A percentile compares a stretch with the other conserved stretches of the same genome.
Evolutionary conservation across 2,888 invertebrate species (phyloP).

Genomic region (Portevinia maculata): DNA sequence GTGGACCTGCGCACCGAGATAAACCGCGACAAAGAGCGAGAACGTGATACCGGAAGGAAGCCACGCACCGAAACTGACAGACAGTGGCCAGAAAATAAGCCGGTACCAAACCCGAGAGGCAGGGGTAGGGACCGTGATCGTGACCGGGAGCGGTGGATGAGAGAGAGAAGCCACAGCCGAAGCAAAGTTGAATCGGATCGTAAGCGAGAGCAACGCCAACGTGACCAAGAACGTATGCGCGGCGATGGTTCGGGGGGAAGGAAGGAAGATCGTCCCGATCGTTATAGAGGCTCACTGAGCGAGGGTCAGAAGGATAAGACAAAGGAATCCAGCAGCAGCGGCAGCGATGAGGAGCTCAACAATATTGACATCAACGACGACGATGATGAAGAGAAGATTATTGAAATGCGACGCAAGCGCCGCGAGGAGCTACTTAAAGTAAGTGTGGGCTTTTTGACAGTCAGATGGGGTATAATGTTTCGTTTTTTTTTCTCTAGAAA

Average conservation of each 20-base stretch:
- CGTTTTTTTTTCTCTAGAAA: slow-evolving; percentile 75
- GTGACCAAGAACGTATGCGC: slow-evolving; percentile 78
- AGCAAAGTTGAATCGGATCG: slow-evolving; percentile 82
- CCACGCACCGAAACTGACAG: slow-evolving; percentile 41
- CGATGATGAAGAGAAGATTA: slow-evolving; percentile 96
- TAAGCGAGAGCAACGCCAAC: slow-evolving; percentile 79
- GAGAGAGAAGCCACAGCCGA: slow-evolving; percentile 81
- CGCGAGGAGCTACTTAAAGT: slow-evolving; percentile 94
- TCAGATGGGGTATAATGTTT: background rate
- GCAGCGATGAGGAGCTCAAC: slow-evolving; percentile 87
- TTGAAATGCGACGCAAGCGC: slow-evolving; percentile 93
- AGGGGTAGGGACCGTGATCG: slow-evolving; percentile 81
- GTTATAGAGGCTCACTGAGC: slow-evolving; percentile 88
- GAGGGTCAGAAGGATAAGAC: slow-evolving; percentile 90
- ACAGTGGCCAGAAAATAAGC: slow-evolving; percentile 57
- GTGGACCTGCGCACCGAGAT: slow-evolving; percentile 83
- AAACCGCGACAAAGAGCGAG: slow-evolving; percentile 83
- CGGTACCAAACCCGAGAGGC: slow-evolving; percentile 76
- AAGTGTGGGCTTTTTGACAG: slow-evolving; percentile 72
- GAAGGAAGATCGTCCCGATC: slow-evolving; percentile 83
- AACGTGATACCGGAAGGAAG: slow-evolving; percentile 81
- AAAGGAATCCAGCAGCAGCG: slow-evolving; percentile 84
- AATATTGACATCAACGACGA: slow-evolving; percentile 92
- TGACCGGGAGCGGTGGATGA: slow-evolving; percentile 78
- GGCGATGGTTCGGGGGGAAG: slow-evolving; percentile 79